Base-by-base conservation (phyloP, 2,888 invertebrate genomes). In the Luperina testacea region DNA sequence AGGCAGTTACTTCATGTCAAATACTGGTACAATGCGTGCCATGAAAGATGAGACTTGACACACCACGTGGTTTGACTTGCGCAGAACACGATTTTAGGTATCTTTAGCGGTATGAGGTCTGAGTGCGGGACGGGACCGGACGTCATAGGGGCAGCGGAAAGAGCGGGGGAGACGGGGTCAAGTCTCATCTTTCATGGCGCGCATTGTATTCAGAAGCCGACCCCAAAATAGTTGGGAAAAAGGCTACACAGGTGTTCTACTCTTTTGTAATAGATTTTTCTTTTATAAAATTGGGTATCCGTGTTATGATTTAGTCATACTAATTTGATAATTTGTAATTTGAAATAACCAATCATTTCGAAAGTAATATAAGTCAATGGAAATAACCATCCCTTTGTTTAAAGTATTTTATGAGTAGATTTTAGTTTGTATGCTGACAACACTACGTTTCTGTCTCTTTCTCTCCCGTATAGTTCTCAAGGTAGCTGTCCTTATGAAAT, bases 381-480 rank as follows among this genome's bases (percentile, higher is more conserved):
- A 11, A 57, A n/a, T 59, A 6, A 27, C 17, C 27, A 17, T 20
- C 51, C 15, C 24, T 24, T 53, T 53, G 5, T 24, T 24, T 24
- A 20, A 20, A 24, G 32, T 5, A 24, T 24, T 13, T 9, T 53
- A n/a, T 11, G 1, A 63, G 71, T 57, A 64, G 45, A 32, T 74
- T 79, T 83, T 74, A 72, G 74, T 81, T 80, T 86, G 72, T 87
- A 80, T 4, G 75, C 79, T 93, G 91, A 82, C 89, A 91, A 94
- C 93, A 92, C 89, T 87, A 85, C 79, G 78, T 85, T 82, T 92
- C 95, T 94, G 77, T 96, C 96, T 96, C 96, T 97, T 97, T 97
- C 95, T 92, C 96, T 96, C 96, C 96, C 95, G 95, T 94, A 94
- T 91, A 95, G 94, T 95, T 93, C 93, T 95, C 95, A 96, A 97